Conservation (phyloP, 2,888 invertebrate genomes). For the Ryuthela nishihirai region DNA sequence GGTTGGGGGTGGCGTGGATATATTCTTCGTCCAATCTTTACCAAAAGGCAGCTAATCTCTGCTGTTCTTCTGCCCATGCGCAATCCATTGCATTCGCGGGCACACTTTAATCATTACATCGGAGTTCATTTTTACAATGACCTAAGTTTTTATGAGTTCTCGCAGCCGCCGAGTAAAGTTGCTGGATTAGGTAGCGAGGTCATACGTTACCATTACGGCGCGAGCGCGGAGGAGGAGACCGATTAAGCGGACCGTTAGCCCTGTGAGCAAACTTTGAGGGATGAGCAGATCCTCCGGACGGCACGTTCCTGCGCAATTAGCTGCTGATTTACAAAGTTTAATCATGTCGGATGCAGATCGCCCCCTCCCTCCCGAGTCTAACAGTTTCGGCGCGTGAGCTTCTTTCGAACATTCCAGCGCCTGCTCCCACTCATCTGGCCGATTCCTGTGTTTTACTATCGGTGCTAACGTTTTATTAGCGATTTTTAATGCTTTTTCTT, state of each 20-base stretch:
- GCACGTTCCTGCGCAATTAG: constrained; percentile 38
- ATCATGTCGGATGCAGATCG: constrained; percentile 23
- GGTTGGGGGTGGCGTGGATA: too few relatives aligned
- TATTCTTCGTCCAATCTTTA: too few relatives aligned
- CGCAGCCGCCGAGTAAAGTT: too few relatives aligned
- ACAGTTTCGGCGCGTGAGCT: constrained; percentile 7
- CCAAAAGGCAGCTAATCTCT: too few relatives aligned
- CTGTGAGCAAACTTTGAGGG: constrained; percentile 37
- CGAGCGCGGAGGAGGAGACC: constrained; percentile 7
- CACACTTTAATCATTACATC: too few relatives aligned
- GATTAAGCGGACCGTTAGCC: constrained; percentile 33
- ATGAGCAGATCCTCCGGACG: constrained; percentile 18
- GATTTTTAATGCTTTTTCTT: constrained; percentile 35
- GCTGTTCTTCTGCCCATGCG: too few relatives aligned
- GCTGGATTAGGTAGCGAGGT: too few relatives aligned
- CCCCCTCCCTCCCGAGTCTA: constrained; percentile 1
- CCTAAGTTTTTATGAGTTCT: too few relatives aligned
- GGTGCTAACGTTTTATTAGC: constrained; percentile 36
- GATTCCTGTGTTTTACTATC: constrained; percentile 32
- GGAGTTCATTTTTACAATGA: too few relatives aligned
- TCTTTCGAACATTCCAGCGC: constrained; percentile 20
- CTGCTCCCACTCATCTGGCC: constrained; percentile 7
- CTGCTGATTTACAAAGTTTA: constrained; percentile 40
- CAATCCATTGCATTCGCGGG: too few relatives aligned
- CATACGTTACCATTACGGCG: constrained; percentile 27